phyloP scores from a whole-genome alignment of 2,113 vertebrate species.

The Grallaria varia region DNA sequence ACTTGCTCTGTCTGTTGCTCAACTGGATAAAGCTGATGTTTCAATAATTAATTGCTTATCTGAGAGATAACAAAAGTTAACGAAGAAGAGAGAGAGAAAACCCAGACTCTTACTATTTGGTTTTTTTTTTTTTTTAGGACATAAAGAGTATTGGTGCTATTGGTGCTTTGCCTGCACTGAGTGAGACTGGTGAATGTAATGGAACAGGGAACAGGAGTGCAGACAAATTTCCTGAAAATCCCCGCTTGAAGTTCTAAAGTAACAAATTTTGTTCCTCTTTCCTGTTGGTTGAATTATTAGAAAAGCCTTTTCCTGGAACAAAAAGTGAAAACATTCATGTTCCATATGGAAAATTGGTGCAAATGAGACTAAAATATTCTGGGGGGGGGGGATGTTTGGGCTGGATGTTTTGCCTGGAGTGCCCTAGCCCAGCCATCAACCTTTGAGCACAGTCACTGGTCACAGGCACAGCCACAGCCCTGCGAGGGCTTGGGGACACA shows the following conservation, averaged over 20 bases:
- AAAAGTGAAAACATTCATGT: background rate
- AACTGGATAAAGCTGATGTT: background rate
- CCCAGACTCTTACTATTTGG: accelerated
- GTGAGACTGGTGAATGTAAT: background rate
- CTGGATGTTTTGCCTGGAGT: no score
- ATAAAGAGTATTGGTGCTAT: no score
- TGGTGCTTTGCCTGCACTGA: background rate
- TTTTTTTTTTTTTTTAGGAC: no score
- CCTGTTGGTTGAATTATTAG: background rate
- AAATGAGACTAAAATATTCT: background rate
- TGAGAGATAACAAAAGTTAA: background rate
- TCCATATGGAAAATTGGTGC: accelerated
- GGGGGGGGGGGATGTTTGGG: background rate
- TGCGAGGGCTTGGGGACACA: background rate
- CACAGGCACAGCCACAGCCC: background rate
- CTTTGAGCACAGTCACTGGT: background rate
- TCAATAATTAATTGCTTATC: background rate
- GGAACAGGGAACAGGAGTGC: background rate
- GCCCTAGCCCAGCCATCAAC: background rate
- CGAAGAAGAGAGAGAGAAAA: background rate
- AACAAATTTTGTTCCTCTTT: background rate
- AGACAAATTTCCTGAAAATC: background rate
- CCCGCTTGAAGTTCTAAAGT: background rate
- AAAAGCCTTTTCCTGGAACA: background rate
- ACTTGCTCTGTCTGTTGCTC: background rate